Conservation (phyloP, 2,797 vertebrate genomes). For the Acestrorhynchus altus region DNA sequence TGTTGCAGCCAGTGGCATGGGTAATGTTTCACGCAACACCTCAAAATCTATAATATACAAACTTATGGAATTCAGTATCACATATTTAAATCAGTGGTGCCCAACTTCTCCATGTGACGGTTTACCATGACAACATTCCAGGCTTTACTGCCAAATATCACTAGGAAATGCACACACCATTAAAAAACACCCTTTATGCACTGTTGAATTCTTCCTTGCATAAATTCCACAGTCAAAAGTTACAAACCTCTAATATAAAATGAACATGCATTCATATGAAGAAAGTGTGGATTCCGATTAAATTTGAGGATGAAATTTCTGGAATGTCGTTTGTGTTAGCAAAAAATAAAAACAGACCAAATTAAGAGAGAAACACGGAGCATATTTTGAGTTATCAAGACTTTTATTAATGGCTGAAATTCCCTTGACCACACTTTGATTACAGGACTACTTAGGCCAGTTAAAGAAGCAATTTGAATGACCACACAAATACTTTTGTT, state of each 20-base stretch:
- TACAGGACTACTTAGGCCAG: slow-evolving; percentile 57
- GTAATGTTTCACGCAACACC: too few relatives aligned
- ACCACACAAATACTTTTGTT: slow-evolving; percentile 59
- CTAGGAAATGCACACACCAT: slow-evolving; percentile 53
- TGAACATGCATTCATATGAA: background rate
- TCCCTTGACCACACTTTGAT: slow-evolving; percentile 55
- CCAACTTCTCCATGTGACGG: too few relatives aligned
- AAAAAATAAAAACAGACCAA: slow-evolving; percentile 44
- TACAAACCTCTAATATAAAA: slow-evolving; percentile 1
- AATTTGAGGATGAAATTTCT: background rate
- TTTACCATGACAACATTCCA: background rate
- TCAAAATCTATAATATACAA: too few relatives aligned
- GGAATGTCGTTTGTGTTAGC: background rate
- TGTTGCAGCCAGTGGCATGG: too few relatives aligned
- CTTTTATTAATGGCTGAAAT: slow-evolving; percentile 74
- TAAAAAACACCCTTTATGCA: background rate
- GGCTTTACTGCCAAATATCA: slow-evolving; percentile 67
- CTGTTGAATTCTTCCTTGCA: too few relatives aligned
- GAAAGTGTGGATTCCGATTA: slow-evolving; percentile 12
- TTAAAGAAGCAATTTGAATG: slow-evolving; percentile 67
- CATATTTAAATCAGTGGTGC: too few relatives aligned
- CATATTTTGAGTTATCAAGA: slow-evolving; percentile 67
- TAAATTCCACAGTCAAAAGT: too few relatives aligned
- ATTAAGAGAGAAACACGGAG: slow-evolving; percentile 68
- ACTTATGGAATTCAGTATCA: too few relatives aligned